These are phyloP conservation scores for Paramuricea clavata DNA, from an alignment of 92 coral and sea anemone species.

Conservation along the genomic window DNA sequence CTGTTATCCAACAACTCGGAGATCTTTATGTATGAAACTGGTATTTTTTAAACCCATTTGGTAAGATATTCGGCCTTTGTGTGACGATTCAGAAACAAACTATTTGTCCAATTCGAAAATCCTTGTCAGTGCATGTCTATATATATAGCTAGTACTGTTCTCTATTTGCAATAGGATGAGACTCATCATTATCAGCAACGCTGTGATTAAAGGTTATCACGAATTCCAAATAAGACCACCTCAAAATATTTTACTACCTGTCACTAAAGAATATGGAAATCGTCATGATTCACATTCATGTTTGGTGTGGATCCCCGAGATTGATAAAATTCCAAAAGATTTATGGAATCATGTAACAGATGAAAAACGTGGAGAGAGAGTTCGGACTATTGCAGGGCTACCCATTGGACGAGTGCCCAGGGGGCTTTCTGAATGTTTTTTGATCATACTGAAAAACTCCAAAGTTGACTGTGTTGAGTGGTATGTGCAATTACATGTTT, in stretches of 20 bases:
- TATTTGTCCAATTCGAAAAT: too few relatives aligned
- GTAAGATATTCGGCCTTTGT: too few relatives aligned
- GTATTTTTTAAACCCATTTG: too few relatives aligned
- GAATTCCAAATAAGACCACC: not conserved
- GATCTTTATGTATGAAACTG: too few relatives aligned
- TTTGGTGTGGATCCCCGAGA: constrained; percentile 59
- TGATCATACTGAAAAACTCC: not conserved
- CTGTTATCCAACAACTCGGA: too few relatives aligned
- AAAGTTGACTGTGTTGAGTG: not conserved
- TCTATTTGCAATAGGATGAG: not conserved
- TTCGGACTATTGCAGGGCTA: constrained; percentile 58
- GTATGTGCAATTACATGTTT: not conserved
- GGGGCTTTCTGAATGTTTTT: constrained; percentile 54
- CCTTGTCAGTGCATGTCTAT: not conserved
- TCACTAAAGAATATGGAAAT: constrained; percentile 60
- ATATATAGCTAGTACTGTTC: not conserved
- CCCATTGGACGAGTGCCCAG: constrained; percentile 65
- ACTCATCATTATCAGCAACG: not conserved
- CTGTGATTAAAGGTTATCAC: not conserved
- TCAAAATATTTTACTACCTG: not conserved
- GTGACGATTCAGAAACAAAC: too few relatives aligned
- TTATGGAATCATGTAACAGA: constrained; percentile 52
- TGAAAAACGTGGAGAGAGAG: constrained; percentile 52
- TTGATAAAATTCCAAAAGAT: constrained; percentile 38
- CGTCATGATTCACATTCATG: constrained; percentile 43